Conservation (phyloP, 2,888 invertebrate genomes). For the Acholoe squamosa region DNA sequence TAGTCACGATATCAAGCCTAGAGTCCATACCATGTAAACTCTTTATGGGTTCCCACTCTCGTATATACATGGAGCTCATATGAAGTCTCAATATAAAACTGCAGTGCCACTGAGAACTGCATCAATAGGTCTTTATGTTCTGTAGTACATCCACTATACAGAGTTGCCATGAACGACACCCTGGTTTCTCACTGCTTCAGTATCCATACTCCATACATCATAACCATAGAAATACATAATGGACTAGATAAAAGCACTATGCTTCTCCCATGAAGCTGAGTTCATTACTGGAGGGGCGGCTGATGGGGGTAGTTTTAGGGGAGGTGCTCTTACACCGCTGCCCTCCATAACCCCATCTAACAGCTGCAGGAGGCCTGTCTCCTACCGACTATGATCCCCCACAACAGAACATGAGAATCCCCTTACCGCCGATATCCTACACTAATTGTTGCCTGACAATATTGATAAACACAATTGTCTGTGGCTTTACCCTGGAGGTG, state of each 20-base stretch:
- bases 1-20: not conserved
- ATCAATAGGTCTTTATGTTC: too few relatives aligned
- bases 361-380: not conserved
- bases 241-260: not conserved
- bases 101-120: too few relatives aligned
- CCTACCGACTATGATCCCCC: slow-evolving; percentile 1
- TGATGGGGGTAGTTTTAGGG: not conserved
- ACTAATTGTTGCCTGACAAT: slow-evolving; percentile 56
- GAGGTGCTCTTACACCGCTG: not conserved
- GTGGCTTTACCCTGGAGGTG: not conserved
- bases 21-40: too few relatives aligned
- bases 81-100: too few relatives aligned
- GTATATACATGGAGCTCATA: too few relatives aligned
- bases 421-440: slow-evolving; percentile 1
- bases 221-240: too few relatives aligned
- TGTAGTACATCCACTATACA: too few relatives aligned
- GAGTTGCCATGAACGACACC: too few relatives aligned
- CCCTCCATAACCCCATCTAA: not conserved
- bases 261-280: not conserved
- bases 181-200: too few relatives aligned
- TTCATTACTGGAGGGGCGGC: not conserved
- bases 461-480: slow-evolving; percentile 51
- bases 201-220: too few relatives aligned
- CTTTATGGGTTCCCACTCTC: too few relatives aligned
- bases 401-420: slow-evolving; percentile 32